Evolutionary conservation across 2,113 vertebrate species (phyloP), one percentile per base, ranked within the genome.

Genomic region (Pholis gunnellus): DNA sequence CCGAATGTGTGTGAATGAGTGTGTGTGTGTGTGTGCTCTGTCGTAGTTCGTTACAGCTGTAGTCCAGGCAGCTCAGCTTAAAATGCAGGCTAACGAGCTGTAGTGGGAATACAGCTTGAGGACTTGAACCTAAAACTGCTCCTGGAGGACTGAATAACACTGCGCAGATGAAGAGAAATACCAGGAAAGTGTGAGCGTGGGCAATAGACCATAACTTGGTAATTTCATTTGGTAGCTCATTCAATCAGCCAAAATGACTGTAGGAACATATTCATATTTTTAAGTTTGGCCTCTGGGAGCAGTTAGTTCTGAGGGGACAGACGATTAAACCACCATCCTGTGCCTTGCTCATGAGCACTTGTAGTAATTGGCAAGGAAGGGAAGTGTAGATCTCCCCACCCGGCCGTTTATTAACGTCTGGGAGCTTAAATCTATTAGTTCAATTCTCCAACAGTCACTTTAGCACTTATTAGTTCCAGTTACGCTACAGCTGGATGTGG

Each of bases 61-160:
- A 74, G 68, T 52, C 78, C 63, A 38, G 72, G 75, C 84, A 63
- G 87, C 75, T 71, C 79, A 9, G 82, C 87, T 91, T 87, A 88
- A 75, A 80, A 86, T 25, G 29, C 77, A 1, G 63, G 57, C 91
- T 92, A 92, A 94, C 91, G 65, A 92, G 91, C 90, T 87, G 87
- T 81, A 74, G 60, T 34, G 93, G 91, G 90, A 92, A 85, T 90
- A 88, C 20, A 75, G 78, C 50, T 14, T 2, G 57, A 89, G 72
- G 82, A 88, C 63, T 77, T 64, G 78, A 64, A 78, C 74, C 67
- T 76, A 34, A 80, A 93, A 89, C 57, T 67, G 84, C 79, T 89
- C 90, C 89, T 78, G 56, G 15, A 87, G 88, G 92, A 89, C 70
- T 36, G 22, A 59, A 59, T 78, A 81, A 78, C 18, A 40, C 65